Conservation (phyloP, 1,140 invertebrate species). For the Drosophila ambigua region DNA sequence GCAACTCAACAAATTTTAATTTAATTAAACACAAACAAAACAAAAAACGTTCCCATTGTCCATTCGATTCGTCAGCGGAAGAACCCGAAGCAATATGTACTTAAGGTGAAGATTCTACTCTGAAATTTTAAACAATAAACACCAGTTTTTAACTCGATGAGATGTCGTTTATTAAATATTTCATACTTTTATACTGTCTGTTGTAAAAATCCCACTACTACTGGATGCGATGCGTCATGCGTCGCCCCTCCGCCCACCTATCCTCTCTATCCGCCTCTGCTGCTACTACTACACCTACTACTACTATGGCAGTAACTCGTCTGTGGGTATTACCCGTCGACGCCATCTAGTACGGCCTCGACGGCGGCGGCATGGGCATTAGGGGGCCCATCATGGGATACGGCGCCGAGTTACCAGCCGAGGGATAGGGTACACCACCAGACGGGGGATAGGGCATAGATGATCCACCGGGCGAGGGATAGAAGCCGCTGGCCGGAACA, state of each 20-base stretch:
- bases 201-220: no score
- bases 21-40: constrained; percentile 22
- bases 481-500: constrained; percentile 58
- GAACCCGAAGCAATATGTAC: constrained; percentile 68
- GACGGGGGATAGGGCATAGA: constrained; percentile 84
- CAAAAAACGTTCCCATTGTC: constrained; percentile 30
- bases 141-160: constrained; percentile 62
- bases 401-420: constrained; percentile 56
- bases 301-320: constrained; percentile 15
- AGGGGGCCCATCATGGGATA: constrained; percentile 85
- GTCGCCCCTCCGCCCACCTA: no score
- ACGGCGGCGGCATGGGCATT: constrained; percentile 86
- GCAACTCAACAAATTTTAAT: constrained; percentile 36
- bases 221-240: background rate
- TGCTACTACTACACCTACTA: no score
- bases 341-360: constrained; percentile 60
- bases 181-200: background rate
- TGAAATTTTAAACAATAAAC: constrained; percentile 73
- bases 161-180: background rate
- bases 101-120: constrained; percentile 60
- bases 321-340: background rate
- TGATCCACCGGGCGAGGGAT: constrained; percentile 36
- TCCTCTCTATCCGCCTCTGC: no score
- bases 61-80: constrained; percentile 31
- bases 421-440: constrained; percentile 59